A percentile compares a stretch with the other conserved stretches of the same genome.
These are phyloP conservation scores for Agrochola lychnidis DNA, from an alignment of 2,888 invertebrate species.

Conservation along the genomic window DNA sequence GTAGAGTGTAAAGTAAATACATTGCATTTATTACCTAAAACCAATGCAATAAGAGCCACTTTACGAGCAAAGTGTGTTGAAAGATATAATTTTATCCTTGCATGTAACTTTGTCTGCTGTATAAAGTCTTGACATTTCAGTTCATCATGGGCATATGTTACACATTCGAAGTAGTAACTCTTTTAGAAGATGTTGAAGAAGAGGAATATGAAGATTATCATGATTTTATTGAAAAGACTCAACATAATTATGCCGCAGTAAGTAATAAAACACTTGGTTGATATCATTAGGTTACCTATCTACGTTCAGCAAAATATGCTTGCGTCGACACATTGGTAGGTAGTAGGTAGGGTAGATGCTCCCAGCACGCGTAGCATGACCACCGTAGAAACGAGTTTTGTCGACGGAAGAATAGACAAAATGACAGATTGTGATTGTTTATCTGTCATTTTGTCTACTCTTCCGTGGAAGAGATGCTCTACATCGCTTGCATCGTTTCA, in stretches of 20 bases:
- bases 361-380: too few species aligned
- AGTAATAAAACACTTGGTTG: constrained; percentile 31
- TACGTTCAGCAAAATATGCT: not conserved
- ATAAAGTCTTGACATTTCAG: constrained; percentile 66
- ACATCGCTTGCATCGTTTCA: not conserved
- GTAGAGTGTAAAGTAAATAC: not conserved
- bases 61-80: not conserved
- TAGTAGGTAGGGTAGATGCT: not conserved
- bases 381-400: too few species aligned
- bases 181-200: constrained; percentile 77
- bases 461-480: not conserved
- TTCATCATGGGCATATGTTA: constrained; percentile 79
- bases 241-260: constrained; percentile 71
- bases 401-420: too few species aligned
- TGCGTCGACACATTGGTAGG: too few species aligned
- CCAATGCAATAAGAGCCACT: not conserved
- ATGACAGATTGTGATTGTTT: too few species aligned
- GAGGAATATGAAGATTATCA: constrained; percentile 70
- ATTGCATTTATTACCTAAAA: not conserved
- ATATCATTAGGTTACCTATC: not conserved
- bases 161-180: constrained; percentile 70
- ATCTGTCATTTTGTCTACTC: too few species aligned
- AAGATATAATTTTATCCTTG: not conserved
- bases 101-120: not conserved
- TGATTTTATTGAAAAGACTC: constrained; percentile 74